Evolutionary conservation across 1,140 invertebrate genomes (phyloP), one percentile per base, ranked within the genome.

Genomic region (Lerema accius): DNA sequence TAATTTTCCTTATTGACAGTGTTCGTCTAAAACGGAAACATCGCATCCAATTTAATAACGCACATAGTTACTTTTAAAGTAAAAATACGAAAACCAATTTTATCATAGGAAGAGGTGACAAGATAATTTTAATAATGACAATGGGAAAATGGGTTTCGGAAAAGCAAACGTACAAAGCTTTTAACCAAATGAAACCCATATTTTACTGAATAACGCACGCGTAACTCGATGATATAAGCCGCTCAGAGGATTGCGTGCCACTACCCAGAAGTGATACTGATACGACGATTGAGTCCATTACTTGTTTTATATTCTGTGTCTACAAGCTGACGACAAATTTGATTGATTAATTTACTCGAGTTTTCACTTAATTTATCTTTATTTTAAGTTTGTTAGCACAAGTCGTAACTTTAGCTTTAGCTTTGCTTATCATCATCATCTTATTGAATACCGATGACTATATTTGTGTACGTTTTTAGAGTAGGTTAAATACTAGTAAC

Each of bases 151-250:
- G 76, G 73, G 69, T 80, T 82, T 37, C 69, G 73, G 71, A 74
- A 74, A 70, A 76, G 73, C 75, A 78, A 82, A 80, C 78, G 69
- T 82, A 80, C 77, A 76, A 86, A 82, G 82, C 85, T 88, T 86
- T 88, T 88, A 88, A 84, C 69, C 79, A 88, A 88, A 88, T 88
- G 85, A 88, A 88, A 84, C 59, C 69, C 82, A 81, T 88, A 83
- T 83, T 84, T 86, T 86, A 81, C 80, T 60, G 78, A 84, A 86
- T 86, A 86, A 84, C 82, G 71, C 72, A 82, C 82, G 80, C 80
- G 78, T 80, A 82, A 84, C 77, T 82, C 71, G 64, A 71, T 80
- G 72, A 79, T 83, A 79, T 83, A 82, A 84, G 77, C 77, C 63
- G 78, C 76, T 80, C 76, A 75, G 80, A 82, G 79, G 82, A 83